Evolutionary conservation across 2,797 vertebrate species (phyloP), one percentile per base, ranked within the genome.

Genomic region (Tenualosa ilisha): DNA sequence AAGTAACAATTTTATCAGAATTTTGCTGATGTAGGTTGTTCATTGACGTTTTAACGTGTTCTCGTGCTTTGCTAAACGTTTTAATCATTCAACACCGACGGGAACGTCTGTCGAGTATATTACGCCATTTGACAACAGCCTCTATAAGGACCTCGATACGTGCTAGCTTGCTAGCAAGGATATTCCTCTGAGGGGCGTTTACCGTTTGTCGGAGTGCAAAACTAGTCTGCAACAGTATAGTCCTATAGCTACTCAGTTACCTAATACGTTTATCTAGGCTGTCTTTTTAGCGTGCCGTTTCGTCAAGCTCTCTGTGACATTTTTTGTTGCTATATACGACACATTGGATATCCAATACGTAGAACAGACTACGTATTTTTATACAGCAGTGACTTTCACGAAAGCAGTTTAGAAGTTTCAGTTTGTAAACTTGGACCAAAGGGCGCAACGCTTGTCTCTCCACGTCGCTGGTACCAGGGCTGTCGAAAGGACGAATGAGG

Each of bases 91-190:
- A 43, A 79, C 72, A 79, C 17, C 46, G 40, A 79, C 40, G 6
- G 72, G 20, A 22, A 46, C 20, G 40, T 79, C 17, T 79, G 20
- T 79, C 37, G 37, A 79, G 72, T 22, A 79, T 46, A 79, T 79
- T 79, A 79, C 72, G 37, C 72, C 72, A 79, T 46, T 79, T 79
- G 72, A 43, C 72, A 43, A 79, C 72, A 79, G 17, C 6, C 11
- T 72, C 68, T 31, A 26, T 7, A 40, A 43, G 63, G 63, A 68
- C 13, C 72, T 79, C 72, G 5, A 15, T 22, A 22, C 37, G 72
- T 43, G 83, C 51, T 84, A 68, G 84, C 65, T 54, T 37, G 84
- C 68, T 59, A 79, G 84, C 68, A 54, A 84, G 53, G n/a, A 79
- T 56, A 43, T 56, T 79, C 65, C 6, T 72, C 31, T 84, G 43